Evolutionary conservation across 2,113 vertebrate species (phyloP).

Genomic region (Neolamprologus caudopunctatus): DNA sequence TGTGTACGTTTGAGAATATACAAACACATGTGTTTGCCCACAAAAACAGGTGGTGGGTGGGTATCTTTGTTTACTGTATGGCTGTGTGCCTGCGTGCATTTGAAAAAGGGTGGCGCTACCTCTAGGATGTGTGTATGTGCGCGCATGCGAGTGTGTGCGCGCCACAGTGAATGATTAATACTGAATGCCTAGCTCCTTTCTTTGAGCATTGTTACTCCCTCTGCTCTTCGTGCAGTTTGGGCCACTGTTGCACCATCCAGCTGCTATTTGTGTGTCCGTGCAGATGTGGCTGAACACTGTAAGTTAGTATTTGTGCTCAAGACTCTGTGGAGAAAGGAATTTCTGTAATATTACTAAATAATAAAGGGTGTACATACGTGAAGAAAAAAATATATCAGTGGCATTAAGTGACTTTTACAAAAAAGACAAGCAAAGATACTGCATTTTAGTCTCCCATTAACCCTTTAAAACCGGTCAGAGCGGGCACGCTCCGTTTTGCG

Average conservation of each 20-base stretch:
- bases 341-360: background rate
- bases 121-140: background rate
- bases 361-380: background rate
- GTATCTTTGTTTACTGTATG: constrained; percentile 35
- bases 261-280: background rate
- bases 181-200: constrained; percentile 38
- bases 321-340: background rate
- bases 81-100: constrained; percentile 17
- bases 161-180: constrained; percentile 39
- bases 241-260: constrained; percentile 15
- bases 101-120: constrained; percentile 16
- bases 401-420: background rate
- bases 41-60: constrained; percentile 43
- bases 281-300: background rate
- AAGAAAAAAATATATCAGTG: background rate
- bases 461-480: too few species aligned
- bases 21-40: background rate
- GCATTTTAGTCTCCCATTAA: background rate
- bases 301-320: background rate
- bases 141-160: background rate
- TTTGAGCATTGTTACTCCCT: constrained; percentile 8
- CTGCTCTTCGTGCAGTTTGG: constrained; percentile 23
- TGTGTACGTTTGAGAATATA: background rate
- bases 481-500: too few species aligned
- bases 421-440: background rate